Evolutionary conservation across 2,888 invertebrate species (phyloP), one percentile per base, ranked within the genome.

Genomic region (Hyles lineata): DNA sequence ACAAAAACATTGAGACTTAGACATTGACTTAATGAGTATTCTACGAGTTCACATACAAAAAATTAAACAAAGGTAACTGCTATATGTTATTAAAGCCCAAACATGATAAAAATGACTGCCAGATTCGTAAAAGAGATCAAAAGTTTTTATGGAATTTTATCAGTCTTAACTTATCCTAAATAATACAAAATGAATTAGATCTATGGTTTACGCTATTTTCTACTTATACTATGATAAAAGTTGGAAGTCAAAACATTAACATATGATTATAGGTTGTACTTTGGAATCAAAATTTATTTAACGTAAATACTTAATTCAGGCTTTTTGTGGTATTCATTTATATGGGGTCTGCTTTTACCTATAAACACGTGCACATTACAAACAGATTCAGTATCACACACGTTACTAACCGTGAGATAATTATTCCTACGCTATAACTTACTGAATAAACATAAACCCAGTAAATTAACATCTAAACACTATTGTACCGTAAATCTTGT

Each of bases 51-150:
- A 82, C 82, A 76, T 76, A 77, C 70, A 77, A 77, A 77, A 74
- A 72, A 72, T 76, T 81, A 79, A 77, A 76, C 78, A 79, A 77
- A 79, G 81, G 81, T 82, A 83, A 84, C 82, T 83, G 67, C 79
- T 60, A 77, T 71, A n/a, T 74, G 76, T 71, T 71, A 74, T 71
- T 76, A 70, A 70, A 63, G 73, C 67, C 50, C 23, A 74, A 78
- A 76, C 25, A 78, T 78, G 76, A 75, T 71, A 59, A 55, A 43
- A 75, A 73, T 78, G 74, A 74, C 74, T 75, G 75, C 70, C 43
- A 62, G 77, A 78, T 77, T 55, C 73, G 73, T 50, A 50, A 43
- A 43, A 78, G 83, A 85, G 83, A 84, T 85, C 85, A 80, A 73
- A 78, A 70, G 73, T 71, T 69, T 71, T 73, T 76, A 75, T 79